These are phyloP conservation scores for Semaprochilodus insignis DNA, from an alignment of 2,797 vertebrate species.

Conservation along the genomic window DNA sequence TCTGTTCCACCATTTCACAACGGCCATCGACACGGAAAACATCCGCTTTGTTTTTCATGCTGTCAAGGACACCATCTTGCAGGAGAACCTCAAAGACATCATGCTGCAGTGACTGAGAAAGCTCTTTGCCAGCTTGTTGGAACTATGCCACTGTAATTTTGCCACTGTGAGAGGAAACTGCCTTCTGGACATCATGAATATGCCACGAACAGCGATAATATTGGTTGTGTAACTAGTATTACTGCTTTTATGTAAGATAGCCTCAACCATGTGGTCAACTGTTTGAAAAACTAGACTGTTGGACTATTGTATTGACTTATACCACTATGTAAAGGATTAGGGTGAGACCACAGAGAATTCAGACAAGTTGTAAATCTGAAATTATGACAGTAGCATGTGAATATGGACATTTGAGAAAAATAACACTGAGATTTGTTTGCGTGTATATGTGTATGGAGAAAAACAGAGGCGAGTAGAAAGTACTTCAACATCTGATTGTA, in stretches of 20 bases:
- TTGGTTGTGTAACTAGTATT: slow-evolving; percentile 21
- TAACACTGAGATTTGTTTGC: slow-evolving; percentile 56
- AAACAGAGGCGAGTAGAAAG: not conserved
- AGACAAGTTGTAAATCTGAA: not conserved
- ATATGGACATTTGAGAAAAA: slow-evolving; percentile 32
- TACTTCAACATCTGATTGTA: not conserved
- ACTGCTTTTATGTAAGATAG: slow-evolving; percentile 16
- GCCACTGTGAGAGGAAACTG: slow-evolving; percentile 17
- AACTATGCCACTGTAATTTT: slow-evolving; percentile 25
- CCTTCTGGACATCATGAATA: slow-evolving; percentile 7
- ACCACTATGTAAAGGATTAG: slow-evolving; percentile 37
- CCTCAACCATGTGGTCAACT: slow-evolving; percentile 55
- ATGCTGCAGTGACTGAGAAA: slow-evolving; percentile 91
- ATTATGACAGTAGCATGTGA: not conserved
- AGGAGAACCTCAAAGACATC: slow-evolving; percentile 96
- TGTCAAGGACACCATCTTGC: slow-evolving; percentile 97
- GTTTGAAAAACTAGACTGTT: slow-evolving; percentile 29
- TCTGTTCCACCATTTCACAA: slow-evolving; percentile 97
- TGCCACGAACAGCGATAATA: not conserved
- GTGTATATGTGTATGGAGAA: slow-evolving; percentile 4
- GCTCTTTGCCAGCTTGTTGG: not conserved
- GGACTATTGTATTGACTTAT: not conserved
- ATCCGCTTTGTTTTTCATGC: slow-evolving; percentile 97
- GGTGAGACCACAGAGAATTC: not conserved
- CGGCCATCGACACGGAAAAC: slow-evolving; percentile 95